Conservation (phyloP, 2,888 invertebrate genomes). For the Lepidocyrtinus sp. region DNA sequence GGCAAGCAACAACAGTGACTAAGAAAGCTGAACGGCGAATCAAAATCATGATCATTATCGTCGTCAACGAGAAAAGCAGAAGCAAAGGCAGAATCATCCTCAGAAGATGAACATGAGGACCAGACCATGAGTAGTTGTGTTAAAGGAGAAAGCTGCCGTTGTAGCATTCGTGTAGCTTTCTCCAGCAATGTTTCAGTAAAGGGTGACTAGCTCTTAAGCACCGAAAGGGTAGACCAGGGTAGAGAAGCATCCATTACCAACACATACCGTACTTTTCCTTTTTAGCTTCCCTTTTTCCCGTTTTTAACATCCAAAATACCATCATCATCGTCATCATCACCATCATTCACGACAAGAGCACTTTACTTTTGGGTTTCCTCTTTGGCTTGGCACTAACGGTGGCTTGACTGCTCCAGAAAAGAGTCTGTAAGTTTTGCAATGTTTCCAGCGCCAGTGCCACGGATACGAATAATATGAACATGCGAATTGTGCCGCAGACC, state of each 20-base stretch:
- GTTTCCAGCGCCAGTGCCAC: conserved; percentile 2
- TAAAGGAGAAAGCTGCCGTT: too few species aligned
- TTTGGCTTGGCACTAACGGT: conserved; percentile 17
- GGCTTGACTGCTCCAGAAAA: too few species aligned
- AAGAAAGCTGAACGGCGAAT: conserved; percentile 45
- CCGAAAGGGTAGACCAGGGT: too few species aligned
- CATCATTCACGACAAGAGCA: conserved; percentile 39
- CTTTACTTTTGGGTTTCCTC: conserved; percentile 41
- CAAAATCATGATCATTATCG: conserved; percentile 44
- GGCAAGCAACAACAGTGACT: conserved; percentile 46
- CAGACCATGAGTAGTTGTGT: conserved; percentile 11
- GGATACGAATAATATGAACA: conserved; percentile 19
- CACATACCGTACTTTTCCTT: not conserved
- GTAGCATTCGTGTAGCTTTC: too few species aligned
- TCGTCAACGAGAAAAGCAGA: not conserved
- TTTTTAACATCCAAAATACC: conserved; percentile 17
- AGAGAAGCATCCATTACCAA: too few species aligned
- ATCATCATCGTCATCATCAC: conserved; percentile 36
- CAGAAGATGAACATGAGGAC: not conserved
- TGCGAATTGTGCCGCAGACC: not conserved
- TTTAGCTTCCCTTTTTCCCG: not conserved
- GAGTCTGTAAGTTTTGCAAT: conserved; percentile 1
- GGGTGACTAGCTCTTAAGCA: too few species aligned
- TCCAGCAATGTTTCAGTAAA: too few species aligned
- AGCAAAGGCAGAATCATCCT: not conserved